Evolutionary conservation across 2,888 invertebrate species (phyloP).

Genomic region (Dorcus parallelipipedus): DNA sequence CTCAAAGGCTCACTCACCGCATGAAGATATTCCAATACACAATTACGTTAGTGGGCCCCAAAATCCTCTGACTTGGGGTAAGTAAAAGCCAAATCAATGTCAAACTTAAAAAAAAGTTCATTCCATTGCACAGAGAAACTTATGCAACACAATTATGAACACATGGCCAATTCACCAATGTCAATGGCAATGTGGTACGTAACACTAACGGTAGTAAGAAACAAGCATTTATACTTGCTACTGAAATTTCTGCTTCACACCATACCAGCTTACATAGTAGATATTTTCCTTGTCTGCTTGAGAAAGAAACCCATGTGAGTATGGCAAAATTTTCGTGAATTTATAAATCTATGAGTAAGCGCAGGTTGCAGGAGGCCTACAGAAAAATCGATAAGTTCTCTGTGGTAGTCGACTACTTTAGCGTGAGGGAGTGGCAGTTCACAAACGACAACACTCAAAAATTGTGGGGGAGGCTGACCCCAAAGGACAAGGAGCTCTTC

Average conservation of each 20-base stretch:
- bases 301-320: constrained; percentile 56
- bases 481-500: constrained; percentile 39
- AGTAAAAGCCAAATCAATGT: constrained; percentile 35
- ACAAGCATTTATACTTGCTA: constrained; percentile 54
- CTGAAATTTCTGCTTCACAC: constrained; percentile 60
- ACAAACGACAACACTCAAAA: no score
- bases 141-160: constrained; percentile 48
- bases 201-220: constrained; percentile 59
- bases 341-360: neutral
- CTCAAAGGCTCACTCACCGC: no score
- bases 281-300: constrained; percentile 32
- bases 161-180: constrained; percentile 57
- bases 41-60: constrained; percentile 82
- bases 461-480: constrained; percentile 52
- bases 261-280: constrained; percentile 52
- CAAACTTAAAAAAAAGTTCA: neutral
- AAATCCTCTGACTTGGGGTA: constrained; percentile 77
- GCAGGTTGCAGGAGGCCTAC: no score
- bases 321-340: no score
- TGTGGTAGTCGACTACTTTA: no score
- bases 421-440: no score
- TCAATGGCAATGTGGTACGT: constrained; percentile 61
- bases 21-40: constrained; percentile 61
- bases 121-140: constrained; percentile 20
- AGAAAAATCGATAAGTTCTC: no score